Base-by-base conservation (phyloP, 2,888 invertebrate genomes). In the Eustalomyia histrio region DNA sequence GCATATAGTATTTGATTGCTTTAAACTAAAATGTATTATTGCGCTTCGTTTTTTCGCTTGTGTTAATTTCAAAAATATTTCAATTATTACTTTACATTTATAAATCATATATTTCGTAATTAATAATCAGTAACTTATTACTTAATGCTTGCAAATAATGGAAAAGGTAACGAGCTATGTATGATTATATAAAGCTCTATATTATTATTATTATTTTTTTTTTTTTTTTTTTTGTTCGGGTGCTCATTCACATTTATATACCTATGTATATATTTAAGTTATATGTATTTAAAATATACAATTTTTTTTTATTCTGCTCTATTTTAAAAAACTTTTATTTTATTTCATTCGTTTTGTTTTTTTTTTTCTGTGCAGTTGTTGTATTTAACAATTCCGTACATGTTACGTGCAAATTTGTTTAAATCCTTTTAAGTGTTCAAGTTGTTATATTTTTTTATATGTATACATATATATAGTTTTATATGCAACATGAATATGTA, bases 391-490 rank as follows among this genome's bases (percentile, higher is more conserved):
- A 79, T 79, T 73, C 78, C 33, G 78, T 72, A 67, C 78, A 73
- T 79, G 78, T 79, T 73, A 79, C 78, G 78, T 79, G 78, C 78
- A 79, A 79, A 79, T 79, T 79, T 79, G 78, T 73, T 79, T 67
- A 79, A 79, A 79, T 79, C 78, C 78, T 79, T 79, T 79, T 79
- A 79, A 79, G 78, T 72, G 78, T 79, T 79, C 72, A 72, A 79
- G 67, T 79, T 65, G 67, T 79, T 72, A 29, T 43, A n/a, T 24
- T 72, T 16, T 60, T 18, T n/a, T 58, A n/a, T 39, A 16, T 39
- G 10, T 33, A 14, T 71, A 1, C 7, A 29, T 6, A 29, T 29
- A 6, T 29, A 29, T 29, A n/a, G n/a, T 29, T 74, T 52, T 53
- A 18, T 60, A 24, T 65, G 18, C 16, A 72, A 47, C 14, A 47